Percentiles rank a stretch among this genome's conserved stretches.
Conservation (phyloP, 2,797 vertebrate species). For the Garrulus glandarius region DNA sequence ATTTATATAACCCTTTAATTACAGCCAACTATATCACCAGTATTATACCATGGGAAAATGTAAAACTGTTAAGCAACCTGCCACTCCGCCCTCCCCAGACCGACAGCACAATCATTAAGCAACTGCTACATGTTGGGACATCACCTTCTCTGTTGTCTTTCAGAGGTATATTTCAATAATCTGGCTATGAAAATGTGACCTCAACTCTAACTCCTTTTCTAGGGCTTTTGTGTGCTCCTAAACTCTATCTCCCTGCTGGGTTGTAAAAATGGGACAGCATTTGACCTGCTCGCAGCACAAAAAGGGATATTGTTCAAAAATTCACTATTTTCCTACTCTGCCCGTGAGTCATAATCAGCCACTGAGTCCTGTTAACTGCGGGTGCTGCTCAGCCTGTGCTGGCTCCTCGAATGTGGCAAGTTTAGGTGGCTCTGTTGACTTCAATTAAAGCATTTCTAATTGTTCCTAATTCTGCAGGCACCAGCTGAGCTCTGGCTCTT, state of each 20-base stretch:
- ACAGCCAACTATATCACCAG: conserved; percentile 70
- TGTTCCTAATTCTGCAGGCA: background rate
- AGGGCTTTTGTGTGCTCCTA: conserved; percentile 30
- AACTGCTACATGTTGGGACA: conserved; percentile 74
- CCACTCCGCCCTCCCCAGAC: conserved; percentile 71
- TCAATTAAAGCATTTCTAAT: conserved; percentile 39
- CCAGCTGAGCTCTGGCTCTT: background rate
- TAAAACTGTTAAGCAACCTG: conserved; percentile 74
- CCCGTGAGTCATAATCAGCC: conserved; percentile 60
- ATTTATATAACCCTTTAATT: conserved; percentile 80
- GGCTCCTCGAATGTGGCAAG: background rate
- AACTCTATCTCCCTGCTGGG: background rate
- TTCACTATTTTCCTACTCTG: background rate
- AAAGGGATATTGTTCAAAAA: conserved; percentile 70
- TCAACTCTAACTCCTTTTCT: conserved; percentile 31
- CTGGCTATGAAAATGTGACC: conserved; percentile 34
- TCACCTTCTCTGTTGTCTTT: conserved; percentile 64
- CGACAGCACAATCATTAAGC: conserved; percentile 70
- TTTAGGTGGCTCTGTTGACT: background rate
- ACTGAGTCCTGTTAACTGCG: conserved; percentile 37
- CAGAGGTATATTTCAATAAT: conserved; percentile 49
- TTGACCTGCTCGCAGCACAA: conserved; percentile 67
- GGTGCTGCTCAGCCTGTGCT: background rate
- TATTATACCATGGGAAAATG: conserved; percentile 78
- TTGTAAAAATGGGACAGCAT: conserved; percentile 44